These are phyloP conservation scores for Eulemur albifrons DNA, from an alignment of 2,797 vertebrate species.

Conservation along the genomic window DNA sequence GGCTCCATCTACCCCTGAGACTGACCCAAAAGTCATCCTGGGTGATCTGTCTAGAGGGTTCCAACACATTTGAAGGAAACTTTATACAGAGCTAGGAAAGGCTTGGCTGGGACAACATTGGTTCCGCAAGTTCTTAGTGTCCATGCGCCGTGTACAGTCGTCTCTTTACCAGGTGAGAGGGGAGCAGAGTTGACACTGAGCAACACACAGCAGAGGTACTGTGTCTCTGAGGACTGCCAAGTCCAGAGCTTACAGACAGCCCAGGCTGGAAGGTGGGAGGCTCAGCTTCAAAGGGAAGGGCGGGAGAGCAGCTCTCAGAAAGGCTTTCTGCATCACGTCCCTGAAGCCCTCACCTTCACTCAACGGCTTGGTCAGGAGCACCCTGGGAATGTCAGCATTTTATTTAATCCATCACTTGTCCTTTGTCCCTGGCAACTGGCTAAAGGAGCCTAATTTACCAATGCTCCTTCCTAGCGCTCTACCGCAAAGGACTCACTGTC, in stretches of 20 bases:
- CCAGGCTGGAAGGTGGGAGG: background rate
- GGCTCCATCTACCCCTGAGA: background rate
- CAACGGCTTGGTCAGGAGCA: background rate
- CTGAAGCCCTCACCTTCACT: background rate
- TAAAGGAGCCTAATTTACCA: background rate
- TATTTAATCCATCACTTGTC: background rate
- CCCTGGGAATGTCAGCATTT: background rate
- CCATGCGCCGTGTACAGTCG: background rate
- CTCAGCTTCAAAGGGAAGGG: background rate
- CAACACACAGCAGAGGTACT: background rate
- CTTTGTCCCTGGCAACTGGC: background rate
- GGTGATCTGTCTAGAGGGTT: slow-evolving; percentile 29
- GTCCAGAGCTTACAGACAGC: background rate
- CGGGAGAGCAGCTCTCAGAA: background rate
- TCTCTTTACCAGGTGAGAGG: background rate
- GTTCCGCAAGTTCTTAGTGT: slow-evolving; percentile 69
- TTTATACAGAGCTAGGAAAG: slow-evolving; percentile 65
- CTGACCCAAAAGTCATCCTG: background rate
- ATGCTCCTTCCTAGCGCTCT: background rate
- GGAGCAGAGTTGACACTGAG: background rate
- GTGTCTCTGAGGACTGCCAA: background rate
- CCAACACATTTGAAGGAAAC: slow-evolving; percentile 74
- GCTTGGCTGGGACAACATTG: slow-evolving; percentile 66
- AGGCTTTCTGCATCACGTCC: background rate
- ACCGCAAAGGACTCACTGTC: background rate